Evolutionary conservation across 2,888 invertebrate genomes (phyloP).

Genomic region (Xylocampa areola): DNA sequence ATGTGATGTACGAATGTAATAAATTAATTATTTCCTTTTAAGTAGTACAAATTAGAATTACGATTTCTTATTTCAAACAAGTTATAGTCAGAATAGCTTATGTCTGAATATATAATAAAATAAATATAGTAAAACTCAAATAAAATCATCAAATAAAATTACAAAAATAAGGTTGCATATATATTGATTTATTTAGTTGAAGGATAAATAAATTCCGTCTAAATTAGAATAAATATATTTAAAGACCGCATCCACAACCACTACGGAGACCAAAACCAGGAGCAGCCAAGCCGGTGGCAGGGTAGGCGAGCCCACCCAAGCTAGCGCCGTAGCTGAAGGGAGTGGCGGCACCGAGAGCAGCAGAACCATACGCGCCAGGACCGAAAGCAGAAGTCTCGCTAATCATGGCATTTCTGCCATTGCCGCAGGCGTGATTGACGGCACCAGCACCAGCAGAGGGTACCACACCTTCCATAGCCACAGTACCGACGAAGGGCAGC

Average conservation of each 20-base stretch:
- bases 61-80: too few relatives aligned
- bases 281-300: too few relatives aligned
- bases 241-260: slow-evolving; percentile 10
- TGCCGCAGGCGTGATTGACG: too few relatives aligned
- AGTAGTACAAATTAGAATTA: too few relatives aligned
- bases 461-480: slow-evolving; percentile 32
- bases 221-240: background rate
- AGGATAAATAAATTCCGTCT: background rate
- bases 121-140: too few relatives aligned
- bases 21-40: too few relatives aligned
- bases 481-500: slow-evolving; percentile 49
- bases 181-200: background rate
- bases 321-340: too few relatives aligned
- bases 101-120: too few relatives aligned
- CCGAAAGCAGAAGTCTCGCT: slow-evolving; percentile 15
- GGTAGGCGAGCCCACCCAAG: too few relatives aligned
- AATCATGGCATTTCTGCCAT: slow-evolving; percentile 24
- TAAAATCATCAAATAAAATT: too few relatives aligned
- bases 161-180: slow-evolving; percentile 14
- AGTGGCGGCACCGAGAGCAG: background rate
- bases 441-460: slow-evolving; percentile 47
- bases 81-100: too few relatives aligned
- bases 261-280: background rate
- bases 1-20: too few relatives aligned
- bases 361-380: slow-evolving; percentile 1